Percentiles rank a stretch among this genome's conserved stretches.
Evolutionary conservation across 1,140 invertebrate genomes (phyloP).

Genomic region (Drosophila willistoni): DNA sequence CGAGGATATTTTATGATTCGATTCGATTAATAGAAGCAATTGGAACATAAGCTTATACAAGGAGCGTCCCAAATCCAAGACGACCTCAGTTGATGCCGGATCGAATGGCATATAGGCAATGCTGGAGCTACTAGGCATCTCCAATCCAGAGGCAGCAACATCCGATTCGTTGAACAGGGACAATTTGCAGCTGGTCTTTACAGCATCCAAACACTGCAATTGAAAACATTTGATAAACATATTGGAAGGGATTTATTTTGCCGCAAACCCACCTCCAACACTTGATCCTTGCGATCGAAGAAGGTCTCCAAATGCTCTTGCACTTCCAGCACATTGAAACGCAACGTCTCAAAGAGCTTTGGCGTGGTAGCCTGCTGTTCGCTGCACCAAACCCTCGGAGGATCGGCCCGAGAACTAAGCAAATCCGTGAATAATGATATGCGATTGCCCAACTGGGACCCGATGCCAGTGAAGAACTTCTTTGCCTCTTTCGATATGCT

Average conservation of each 20-base stretch:
- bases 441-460: constrained; percentile 84
- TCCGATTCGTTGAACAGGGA: constrained; percentile 88
- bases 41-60: constrained; percentile 98
- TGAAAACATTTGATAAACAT: not conserved
- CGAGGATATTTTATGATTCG: constrained; percentile 94
- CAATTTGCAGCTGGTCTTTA: constrained; percentile 90
- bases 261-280: constrained; percentile 88
- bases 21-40: constrained; percentile 94
- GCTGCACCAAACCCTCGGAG: constrained; percentile 90
- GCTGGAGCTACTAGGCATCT: constrained; percentile 64
- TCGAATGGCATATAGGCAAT: constrained; percentile 80
- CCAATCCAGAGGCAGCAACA: constrained; percentile 73
- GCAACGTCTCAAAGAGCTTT: constrained; percentile 89
- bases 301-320: constrained; percentile 98
- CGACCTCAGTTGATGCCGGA: constrained; percentile 84
- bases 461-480: constrained; percentile 82
- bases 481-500: constrained; percentile 81
- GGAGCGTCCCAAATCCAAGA: constrained; percentile 90
- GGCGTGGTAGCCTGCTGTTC: constrained; percentile 86
- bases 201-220: constrained; percentile 88
- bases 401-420: constrained; percentile 86
- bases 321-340: constrained; percentile 96
- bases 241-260: too few species aligned
- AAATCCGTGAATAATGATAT: constrained; percentile 88
- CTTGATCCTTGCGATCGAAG: constrained; percentile 95